A percentile compares a stretch with the other conserved stretches of the same genome.
These are phyloP conservation scores for Sthenelais limicola DNA, from an alignment of 2,888 invertebrate species.

Conservation along the genomic window DNA sequence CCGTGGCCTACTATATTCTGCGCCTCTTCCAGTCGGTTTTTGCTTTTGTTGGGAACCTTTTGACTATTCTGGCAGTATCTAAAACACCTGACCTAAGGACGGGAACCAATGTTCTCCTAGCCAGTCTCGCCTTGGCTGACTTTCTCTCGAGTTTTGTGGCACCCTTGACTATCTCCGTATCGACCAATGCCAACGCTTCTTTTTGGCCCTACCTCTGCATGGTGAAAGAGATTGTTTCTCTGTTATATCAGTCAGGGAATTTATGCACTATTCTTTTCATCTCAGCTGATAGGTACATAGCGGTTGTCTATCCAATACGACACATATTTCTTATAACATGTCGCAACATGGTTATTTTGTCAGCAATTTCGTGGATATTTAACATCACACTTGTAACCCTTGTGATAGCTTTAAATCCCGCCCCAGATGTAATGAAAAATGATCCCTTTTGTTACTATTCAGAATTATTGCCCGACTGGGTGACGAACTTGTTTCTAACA, in stretches of 20 bases:
- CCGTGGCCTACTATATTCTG: neutral
- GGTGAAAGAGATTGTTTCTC: neutral
- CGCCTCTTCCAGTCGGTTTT: conserved; percentile 10
- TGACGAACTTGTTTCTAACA: neutral
- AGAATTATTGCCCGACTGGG: conserved; percentile 3
- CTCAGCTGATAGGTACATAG: conserved; percentile 7
- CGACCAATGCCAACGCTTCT: neutral
- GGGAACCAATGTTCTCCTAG: conserved; percentile 7
- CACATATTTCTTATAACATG: neutral
- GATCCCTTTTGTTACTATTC: conserved; percentile 4
- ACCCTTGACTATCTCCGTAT: neutral
- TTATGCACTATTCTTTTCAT: conserved; percentile 19
- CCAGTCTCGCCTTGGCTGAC: conserved; percentile 14
- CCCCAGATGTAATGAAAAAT: neutral
- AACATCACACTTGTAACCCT: neutral
- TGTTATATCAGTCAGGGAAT: conserved; percentile 8
- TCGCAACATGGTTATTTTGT: neutral
- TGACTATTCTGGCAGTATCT: conserved; percentile 6
- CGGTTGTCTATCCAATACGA: conserved; percentile 1
- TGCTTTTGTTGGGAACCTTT: conserved; percentile 3
- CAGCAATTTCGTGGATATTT: neutral
- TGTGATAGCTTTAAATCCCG: neutral
- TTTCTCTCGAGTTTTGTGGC: conserved; percentile 13
- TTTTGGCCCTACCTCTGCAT: conserved; percentile 1
- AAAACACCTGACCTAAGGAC: conserved; percentile 2